These are phyloP conservation scores for Ips typographus DNA, from an alignment of 1,140 invertebrate species.

Conservation along the genomic window DNA sequence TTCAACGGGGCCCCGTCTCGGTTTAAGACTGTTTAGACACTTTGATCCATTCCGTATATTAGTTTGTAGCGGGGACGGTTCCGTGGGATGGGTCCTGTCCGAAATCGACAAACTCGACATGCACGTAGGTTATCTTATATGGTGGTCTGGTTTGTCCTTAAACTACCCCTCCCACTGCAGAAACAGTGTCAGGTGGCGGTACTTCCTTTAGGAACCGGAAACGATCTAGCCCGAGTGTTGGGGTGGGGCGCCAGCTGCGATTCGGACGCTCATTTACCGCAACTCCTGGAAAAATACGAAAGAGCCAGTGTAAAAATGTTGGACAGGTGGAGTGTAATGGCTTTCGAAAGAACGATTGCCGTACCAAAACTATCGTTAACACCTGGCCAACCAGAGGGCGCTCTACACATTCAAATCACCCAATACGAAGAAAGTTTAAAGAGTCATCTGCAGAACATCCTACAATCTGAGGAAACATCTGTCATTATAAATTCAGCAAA, in stretches of 20 bases:
- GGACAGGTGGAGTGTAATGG: constrained; percentile 67
- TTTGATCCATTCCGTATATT: constrained; percentile 90
- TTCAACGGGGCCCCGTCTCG: constrained; percentile 79
- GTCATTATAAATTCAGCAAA: constrained; percentile 76
- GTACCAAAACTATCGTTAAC: constrained; percentile 61
- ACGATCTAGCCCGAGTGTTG: constrained; percentile 89
- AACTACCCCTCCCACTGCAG: constrained; percentile 55
- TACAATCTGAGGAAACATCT: constrained; percentile 80
- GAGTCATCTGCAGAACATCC: constrained; percentile 80
- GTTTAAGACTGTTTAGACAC: constrained; percentile 83
- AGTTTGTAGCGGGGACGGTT: constrained; percentile 91
- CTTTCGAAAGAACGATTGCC: constrained; percentile 76
- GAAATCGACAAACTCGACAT: constrained; percentile 90
- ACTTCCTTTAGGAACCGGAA: constrained; percentile 91
- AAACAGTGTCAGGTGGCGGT: constrained; percentile 91
- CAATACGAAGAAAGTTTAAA: constrained; percentile 81
- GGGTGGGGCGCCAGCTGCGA: constrained; percentile 97
- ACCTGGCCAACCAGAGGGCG: constrained; percentile 54
- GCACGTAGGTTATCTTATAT: constrained; percentile 68
- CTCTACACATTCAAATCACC: constrained; percentile 56
- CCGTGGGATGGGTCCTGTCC: constrained; percentile 91
- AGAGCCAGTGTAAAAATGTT: constrained; percentile 94
- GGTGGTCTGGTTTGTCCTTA: neutral
- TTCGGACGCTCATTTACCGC: constrained; percentile 89
- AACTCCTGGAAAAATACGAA: constrained; percentile 90